A percentile compares a stretch with the other conserved stretches of the same genome.
Conservation (phyloP, 2,888 invertebrate genomes). For the Caenorhabditis sp. region DNA sequence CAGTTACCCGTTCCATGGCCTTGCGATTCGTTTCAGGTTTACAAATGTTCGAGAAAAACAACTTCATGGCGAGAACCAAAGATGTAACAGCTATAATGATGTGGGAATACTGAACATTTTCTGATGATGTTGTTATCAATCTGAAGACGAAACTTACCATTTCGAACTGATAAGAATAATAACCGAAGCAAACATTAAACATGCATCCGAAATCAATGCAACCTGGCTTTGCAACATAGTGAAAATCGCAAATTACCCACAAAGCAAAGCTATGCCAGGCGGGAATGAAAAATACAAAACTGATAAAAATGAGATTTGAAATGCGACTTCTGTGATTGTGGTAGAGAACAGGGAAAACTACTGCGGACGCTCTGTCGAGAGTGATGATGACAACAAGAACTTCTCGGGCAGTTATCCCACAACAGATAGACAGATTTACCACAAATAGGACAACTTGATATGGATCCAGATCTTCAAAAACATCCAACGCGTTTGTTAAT, state of each 20-base stretch:
- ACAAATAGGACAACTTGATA: not conserved
- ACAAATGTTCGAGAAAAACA: slow-evolving; percentile 18
- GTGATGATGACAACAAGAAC: not conserved
- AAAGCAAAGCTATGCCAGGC: not conserved
- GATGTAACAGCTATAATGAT: not conserved
- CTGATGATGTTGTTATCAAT: too few species aligned
- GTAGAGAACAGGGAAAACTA: not conserved
- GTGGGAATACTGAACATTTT: too few species aligned
- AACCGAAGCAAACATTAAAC: too few species aligned
- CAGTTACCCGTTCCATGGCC: not conserved
- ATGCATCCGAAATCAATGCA: too few species aligned
- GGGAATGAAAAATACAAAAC: too few species aligned
- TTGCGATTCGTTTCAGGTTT: not conserved
- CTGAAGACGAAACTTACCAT: too few species aligned
- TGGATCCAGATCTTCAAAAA: too few species aligned
- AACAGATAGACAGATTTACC: not conserved
- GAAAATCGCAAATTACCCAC: not conserved
- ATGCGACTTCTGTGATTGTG: too few species aligned
- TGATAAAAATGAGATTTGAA: too few species aligned
- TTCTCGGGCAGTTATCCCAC: not conserved
- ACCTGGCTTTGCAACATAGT: too few species aligned
- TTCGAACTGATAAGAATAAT: not conserved
- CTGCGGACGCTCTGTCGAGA: not conserved
- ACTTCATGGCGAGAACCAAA: not conserved
- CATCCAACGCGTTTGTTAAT: too few species aligned